Conservation (phyloP, 2,797 vertebrate species). For the Octomys mimax region DNA sequence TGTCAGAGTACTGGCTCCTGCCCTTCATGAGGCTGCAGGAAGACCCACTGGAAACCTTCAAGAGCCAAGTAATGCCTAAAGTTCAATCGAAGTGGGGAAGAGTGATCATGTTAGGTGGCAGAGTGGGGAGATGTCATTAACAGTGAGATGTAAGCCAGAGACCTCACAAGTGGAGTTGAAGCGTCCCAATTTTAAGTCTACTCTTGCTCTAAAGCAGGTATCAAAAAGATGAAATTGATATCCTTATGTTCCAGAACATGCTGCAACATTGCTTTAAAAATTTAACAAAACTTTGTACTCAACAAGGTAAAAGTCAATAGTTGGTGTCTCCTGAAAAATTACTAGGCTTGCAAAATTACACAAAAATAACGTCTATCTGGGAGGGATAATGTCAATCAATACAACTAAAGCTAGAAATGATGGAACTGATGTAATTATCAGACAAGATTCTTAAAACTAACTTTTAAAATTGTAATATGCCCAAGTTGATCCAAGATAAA, state of each 20-base stretch:
- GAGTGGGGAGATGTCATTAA: background rate
- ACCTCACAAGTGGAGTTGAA: background rate
- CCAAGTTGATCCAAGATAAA: background rate
- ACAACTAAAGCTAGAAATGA: conserved; percentile 2
- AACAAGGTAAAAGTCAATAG: background rate
- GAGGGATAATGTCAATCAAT: background rate
- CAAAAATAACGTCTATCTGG: background rate
- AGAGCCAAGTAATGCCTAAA: background rate
- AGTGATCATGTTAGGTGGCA: background rate
- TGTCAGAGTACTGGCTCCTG: background rate
- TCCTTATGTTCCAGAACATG: background rate
- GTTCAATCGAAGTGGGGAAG: background rate
- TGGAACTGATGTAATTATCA: background rate
- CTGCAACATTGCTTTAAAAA: background rate
- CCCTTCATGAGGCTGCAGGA: background rate
- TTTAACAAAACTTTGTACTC: background rate
- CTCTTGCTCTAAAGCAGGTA: background rate
- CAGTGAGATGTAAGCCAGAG: background rate
- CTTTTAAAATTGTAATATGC: background rate
- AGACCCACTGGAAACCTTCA: background rate
- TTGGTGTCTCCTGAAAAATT: conserved; percentile 4
- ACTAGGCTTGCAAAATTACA: background rate
- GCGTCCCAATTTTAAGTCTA: background rate
- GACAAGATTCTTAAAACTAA: background rate
- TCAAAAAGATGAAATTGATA: background rate